Evolutionary conservation across 1,140 invertebrate species (phyloP).

Genomic region (Drosophila tani): DNA sequence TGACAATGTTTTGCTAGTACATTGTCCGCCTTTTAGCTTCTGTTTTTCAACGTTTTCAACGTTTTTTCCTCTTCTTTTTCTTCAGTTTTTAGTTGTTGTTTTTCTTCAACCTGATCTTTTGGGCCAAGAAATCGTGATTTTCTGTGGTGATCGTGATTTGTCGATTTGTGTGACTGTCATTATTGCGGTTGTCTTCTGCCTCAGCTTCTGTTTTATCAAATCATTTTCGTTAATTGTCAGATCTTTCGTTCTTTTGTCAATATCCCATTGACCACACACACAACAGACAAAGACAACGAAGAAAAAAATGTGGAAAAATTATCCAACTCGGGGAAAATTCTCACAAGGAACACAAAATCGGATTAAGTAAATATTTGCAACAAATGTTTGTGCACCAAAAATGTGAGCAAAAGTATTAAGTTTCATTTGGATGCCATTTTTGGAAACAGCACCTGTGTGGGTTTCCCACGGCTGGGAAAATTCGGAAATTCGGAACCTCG

Average conservation of each 20-base stretch:
- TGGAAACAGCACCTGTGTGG: slow-evolving; percentile 73
- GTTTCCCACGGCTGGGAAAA: slow-evolving; percentile 56
- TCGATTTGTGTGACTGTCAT: slow-evolving; percentile 74
- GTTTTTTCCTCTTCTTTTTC: slow-evolving; percentile 6
- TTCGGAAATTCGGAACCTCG: neutral
- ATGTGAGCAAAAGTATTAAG: slow-evolving; percentile 44
- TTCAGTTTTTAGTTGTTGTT: slow-evolving; percentile 6
- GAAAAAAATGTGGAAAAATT: slow-evolving; percentile 19
- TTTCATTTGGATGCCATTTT: slow-evolving; percentile 47
- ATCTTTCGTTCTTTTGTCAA: slow-evolving; percentile 38
- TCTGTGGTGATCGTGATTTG: slow-evolving; percentile 73
- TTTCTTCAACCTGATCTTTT: slow-evolving; percentile 18
- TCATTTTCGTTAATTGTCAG: slow-evolving; percentile 72
- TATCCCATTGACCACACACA: slow-evolving; percentile 42
- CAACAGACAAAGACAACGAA: neutral
- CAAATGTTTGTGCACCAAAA: slow-evolving; percentile 35
- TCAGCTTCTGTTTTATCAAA: slow-evolving; percentile 51
- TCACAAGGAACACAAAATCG: slow-evolving; percentile 26
- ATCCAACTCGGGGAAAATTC: slow-evolving; percentile 33
- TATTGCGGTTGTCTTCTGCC: slow-evolving; percentile 61
- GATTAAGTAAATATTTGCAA: slow-evolving; percentile 75
- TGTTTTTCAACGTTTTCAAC: slow-evolving; percentile 12
- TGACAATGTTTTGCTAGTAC: slow-evolving; percentile 10
- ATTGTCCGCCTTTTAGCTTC: slow-evolving; percentile 15
- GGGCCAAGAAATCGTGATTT: slow-evolving; percentile 68